Percentiles rank a stretch among this genome's conserved stretches.
phyloP scores from a whole-genome alignment of 2,888 invertebrate genomes.

The Heliconius erato region DNA sequence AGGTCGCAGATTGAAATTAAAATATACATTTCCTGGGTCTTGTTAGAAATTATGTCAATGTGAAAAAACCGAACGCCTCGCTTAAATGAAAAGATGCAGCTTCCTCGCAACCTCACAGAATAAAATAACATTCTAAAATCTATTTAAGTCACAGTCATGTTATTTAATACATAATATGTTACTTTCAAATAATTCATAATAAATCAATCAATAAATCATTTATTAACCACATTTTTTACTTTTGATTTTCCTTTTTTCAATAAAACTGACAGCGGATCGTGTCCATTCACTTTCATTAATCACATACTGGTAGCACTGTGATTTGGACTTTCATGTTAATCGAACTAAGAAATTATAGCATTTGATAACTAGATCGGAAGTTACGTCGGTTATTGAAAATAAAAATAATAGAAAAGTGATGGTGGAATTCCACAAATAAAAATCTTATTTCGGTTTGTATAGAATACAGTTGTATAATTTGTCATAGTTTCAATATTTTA shows the following conservation, averaged over 20 bases:
- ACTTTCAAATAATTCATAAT: too few species aligned
- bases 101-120: too few species aligned
- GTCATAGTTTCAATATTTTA: neutral
- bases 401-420: neutral
- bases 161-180: too few species aligned
- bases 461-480: neutral
- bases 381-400: neutral
- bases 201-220: too few species aligned
- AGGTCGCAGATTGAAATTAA: neutral
- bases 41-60: neutral
- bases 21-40: neutral
- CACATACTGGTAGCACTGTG: neutral
- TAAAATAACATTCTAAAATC: too few species aligned
- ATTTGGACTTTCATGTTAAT: neutral
- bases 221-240: too few species aligned
- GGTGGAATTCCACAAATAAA: neutral
- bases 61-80: neutral
- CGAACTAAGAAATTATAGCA: conserved; percentile 16
- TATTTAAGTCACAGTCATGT: too few species aligned
- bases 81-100: neutral
- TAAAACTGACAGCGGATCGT: too few species aligned
- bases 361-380: conserved; percentile 31
- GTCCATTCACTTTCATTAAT: neutral
- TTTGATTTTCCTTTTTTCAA: too few species aligned
- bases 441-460: neutral